Conservation (phyloP, 2,888 invertebrate species). For the Geotrupes spiniger region DNA sequence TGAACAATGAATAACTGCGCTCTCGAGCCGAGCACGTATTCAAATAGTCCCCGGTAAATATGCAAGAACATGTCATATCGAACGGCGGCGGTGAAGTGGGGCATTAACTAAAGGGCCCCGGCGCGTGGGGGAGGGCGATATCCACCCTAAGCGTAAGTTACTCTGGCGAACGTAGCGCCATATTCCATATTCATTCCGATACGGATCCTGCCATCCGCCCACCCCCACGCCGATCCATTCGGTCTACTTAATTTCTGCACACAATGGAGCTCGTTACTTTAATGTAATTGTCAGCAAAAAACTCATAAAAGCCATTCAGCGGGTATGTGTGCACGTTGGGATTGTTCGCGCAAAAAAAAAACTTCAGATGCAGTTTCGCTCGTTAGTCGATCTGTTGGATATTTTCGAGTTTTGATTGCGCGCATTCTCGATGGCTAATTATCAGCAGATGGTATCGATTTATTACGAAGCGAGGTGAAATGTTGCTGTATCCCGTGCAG, state of each 20-base stretch:
- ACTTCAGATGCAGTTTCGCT: no score
- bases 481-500: no score
- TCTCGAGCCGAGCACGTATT: not conserved
- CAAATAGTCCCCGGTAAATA: conserved; percentile 1
- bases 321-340: conserved; percentile 9
- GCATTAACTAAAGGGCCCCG: not conserved
- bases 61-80: conserved; percentile 6
- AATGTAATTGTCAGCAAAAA: conserved; percentile 25
- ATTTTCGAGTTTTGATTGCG: no score
- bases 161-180: not conserved
- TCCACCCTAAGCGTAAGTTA: no score
- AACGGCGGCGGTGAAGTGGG: not conserved
- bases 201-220: conserved; percentile 10
- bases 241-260: conserved; percentile 19
- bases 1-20: no score
- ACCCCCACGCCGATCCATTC: conserved; percentile 11
- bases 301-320: conserved; percentile 11
- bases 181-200: conserved; percentile 19
- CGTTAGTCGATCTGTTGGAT: no score
- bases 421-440: no score
- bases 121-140: no score
- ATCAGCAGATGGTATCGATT: no score
- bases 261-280: conserved; percentile 26
- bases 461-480: no score
- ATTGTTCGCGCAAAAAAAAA: conserved; percentile 9